Evolutionary conservation across 2,113 vertebrate species (phyloP).

Genomic region (Melanocharis versteri): DNA sequence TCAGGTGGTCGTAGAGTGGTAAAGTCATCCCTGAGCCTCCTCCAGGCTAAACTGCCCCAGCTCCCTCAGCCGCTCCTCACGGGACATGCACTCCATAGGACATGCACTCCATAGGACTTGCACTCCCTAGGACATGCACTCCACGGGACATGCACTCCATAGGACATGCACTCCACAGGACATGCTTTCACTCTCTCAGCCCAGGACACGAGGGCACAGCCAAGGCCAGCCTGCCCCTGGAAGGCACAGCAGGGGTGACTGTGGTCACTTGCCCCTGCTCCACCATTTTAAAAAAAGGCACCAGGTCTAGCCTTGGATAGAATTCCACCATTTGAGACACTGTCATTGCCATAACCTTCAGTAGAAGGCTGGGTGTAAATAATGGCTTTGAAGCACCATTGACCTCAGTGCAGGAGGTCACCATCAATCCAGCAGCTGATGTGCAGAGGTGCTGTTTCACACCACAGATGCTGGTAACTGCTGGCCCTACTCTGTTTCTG

Average conservation of each 20-base stretch:
- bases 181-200: too few species aligned
- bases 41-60: accelerated
- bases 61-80: accelerated
- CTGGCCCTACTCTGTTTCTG: neutral
- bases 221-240: neutral
- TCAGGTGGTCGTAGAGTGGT: accelerated
- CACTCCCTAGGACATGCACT: neutral
- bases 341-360: neutral
- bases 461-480: accelerated
- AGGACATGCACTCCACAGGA: neutral
- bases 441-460: neutral
- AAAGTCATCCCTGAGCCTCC: neutral
- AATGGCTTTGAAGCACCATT: neutral
- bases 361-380: neutral
- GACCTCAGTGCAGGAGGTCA: neutral
- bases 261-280: neutral
- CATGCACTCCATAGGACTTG: neutral
- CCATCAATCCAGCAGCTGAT: neutral
- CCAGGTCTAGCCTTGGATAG: neutral
- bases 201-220: accelerated
- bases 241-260: accelerated
- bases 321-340: neutral
- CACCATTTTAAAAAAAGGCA: neutral
- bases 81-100: neutral
- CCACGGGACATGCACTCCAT: neutral